Percentiles rank a stretch among this genome's conserved stretches.
These are phyloP conservation scores for Liopterus haemorrhoidalis DNA, from an alignment of 2,888 invertebrate genomes.

Conservation along the genomic window DNA sequence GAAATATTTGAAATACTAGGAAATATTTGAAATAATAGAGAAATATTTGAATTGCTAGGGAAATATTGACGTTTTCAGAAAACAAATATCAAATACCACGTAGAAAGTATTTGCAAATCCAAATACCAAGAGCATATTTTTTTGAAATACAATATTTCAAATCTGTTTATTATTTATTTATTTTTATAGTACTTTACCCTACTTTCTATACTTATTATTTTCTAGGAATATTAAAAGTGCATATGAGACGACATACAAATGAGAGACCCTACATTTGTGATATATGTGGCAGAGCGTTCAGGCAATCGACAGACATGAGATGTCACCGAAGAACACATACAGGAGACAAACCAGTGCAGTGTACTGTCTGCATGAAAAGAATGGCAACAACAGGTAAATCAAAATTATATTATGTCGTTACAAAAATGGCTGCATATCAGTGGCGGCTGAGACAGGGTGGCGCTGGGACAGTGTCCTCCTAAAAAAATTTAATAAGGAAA, in stretches of 20 bases:
- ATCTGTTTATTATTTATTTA: slow-evolving; percentile 8
- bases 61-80: too few relatives aligned
- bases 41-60: too few relatives aligned
- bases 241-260: slow-evolving; percentile 33
- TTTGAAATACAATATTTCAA: too few relatives aligned
- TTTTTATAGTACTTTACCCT: not conserved
- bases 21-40: too few relatives aligned
- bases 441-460: too few relatives aligned
- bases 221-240: slow-evolving; percentile 31
- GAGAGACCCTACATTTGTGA: slow-evolving; percentile 35
- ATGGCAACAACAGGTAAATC: slow-evolving; percentile 39
- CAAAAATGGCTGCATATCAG: not conserved
- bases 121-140: too few relatives aligned
- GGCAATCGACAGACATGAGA: slow-evolving; percentile 33
- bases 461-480: too few relatives aligned
- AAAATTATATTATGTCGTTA: not conserved
- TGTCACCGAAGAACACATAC: slow-evolving; percentile 32
- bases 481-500: too few relatives aligned
- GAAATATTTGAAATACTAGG: too few relatives aligned
- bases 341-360: slow-evolving; percentile 30
- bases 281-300: slow-evolving; percentile 34
- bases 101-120: too few relatives aligned
- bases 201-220: slow-evolving; percentile 3
- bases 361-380: slow-evolving; percentile 37
- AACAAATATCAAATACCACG: too few relatives aligned